Evolutionary conservation across 2,797 vertebrate genomes (phyloP).

Genomic region (Pygocentrus nattereri): DNA sequence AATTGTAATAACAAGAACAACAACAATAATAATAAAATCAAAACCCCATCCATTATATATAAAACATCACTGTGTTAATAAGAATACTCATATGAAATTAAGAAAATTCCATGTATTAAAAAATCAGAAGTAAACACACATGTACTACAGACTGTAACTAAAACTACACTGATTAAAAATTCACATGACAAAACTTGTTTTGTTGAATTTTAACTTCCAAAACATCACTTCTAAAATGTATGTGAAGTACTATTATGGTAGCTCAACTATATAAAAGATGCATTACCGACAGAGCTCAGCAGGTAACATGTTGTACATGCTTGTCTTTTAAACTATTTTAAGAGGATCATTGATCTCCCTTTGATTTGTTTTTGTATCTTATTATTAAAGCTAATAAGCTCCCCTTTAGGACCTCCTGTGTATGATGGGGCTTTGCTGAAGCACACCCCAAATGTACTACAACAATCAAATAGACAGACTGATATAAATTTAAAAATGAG

Average conservation of each 20-base stretch:
- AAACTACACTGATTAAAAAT: too few species aligned
- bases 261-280: too few species aligned
- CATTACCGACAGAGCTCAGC: too few species aligned
- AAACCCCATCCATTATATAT: background rate
- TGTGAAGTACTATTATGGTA: too few species aligned
- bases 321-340: background rate
- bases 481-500: background rate
- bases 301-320: background rate
- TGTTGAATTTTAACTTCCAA: background rate
- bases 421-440: too few species aligned
- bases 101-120: background rate
- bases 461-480: background rate
- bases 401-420: too few species aligned
- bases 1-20: too few species aligned
- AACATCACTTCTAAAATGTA: background rate
- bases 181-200: background rate
- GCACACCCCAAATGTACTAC: too few species aligned
- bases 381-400: background rate
- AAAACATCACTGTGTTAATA: background rate
- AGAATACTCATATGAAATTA: background rate
- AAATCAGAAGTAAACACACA: background rate
- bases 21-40: background rate
- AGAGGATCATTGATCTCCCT: background rate
- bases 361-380: background rate
- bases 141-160: too few species aligned